phyloP scores from a whole-genome alignment of 2,113 vertebrate genomes.

The Sorex araneus region DNA sequence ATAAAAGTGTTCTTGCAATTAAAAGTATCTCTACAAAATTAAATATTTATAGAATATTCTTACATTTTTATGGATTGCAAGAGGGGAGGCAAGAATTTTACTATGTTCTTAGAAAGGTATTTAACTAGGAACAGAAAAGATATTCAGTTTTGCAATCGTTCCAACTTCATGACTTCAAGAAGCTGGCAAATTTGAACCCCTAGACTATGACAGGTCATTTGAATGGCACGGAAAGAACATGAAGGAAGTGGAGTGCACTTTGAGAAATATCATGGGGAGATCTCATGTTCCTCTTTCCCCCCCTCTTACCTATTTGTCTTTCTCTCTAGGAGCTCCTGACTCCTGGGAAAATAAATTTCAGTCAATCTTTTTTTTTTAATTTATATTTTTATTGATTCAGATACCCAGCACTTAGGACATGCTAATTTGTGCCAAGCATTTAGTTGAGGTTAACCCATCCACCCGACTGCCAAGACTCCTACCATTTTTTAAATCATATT shows the following conservation, averaged over 20 bases:
- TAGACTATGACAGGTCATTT: background rate
- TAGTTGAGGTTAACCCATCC: background rate
- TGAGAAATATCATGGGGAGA: background rate
- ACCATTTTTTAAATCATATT: background rate
- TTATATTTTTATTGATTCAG: background rate
- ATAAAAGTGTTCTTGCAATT: background rate
- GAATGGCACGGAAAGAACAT: background rate
- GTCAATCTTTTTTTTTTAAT: background rate
- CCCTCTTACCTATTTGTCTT: background rate
- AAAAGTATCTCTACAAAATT: background rate
- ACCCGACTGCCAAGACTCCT: background rate
- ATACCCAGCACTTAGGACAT: background rate
- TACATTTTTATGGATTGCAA: background rate
- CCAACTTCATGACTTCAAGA: slow-evolving; percentile 14
- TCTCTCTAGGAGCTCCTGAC: background rate
- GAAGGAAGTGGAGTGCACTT: background rate
- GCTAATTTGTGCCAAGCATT: background rate
- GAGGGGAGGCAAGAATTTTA: background rate
- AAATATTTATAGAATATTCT: background rate
- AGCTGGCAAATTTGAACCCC: background rate
- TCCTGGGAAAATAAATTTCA: background rate
- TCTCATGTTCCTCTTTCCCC: background rate
- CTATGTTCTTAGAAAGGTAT: background rate
- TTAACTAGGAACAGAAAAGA: background rate
- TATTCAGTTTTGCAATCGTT: background rate